phyloP scores from a whole-genome alignment of 2,888 invertebrate species.

The Drosophila greeni region DNA sequence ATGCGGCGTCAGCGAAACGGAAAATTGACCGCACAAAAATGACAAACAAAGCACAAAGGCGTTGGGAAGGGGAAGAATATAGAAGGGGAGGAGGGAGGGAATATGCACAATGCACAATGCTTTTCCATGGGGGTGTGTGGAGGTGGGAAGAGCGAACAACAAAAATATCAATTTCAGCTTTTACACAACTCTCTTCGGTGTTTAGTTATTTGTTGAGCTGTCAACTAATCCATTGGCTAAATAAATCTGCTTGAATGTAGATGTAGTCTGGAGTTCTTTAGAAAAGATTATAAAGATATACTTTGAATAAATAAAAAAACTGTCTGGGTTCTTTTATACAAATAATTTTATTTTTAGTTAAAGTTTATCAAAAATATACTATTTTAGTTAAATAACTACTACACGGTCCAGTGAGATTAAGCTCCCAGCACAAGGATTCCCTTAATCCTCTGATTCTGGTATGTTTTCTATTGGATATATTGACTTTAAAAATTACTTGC shows the following conservation, averaged over 20 bases:
- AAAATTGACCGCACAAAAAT: conserved; percentile 66
- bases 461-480: not conserved
- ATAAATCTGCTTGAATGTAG: not conserved
- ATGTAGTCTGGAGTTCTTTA: not conserved
- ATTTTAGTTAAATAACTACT: not conserved
- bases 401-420: too few relatives aligned
- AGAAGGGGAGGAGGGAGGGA: not conserved
- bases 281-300: not conserved
- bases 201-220: not conserved
- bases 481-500: not conserved
- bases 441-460: not conserved
- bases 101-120: conserved; percentile 34
- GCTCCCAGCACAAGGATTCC: too few relatives aligned
- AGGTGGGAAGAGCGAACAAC: not conserved
- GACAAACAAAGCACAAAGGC: conserved; percentile 54
- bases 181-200: conserved; percentile 7
- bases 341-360: not conserved
- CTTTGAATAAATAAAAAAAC: not conserved
- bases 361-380: not conserved
- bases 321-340: too few relatives aligned
- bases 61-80: conserved; percentile 1
- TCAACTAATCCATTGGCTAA: not conserved
- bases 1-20: conserved; percentile 62
- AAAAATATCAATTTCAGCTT: conserved; percentile 25
- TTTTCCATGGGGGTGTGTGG: not conserved